A percentile compares a stretch with the other conserved stretches of the same genome.
Evolutionary conservation across 2,113 vertebrate genomes (phyloP).

Genomic region (Melanocharis versteri): DNA sequence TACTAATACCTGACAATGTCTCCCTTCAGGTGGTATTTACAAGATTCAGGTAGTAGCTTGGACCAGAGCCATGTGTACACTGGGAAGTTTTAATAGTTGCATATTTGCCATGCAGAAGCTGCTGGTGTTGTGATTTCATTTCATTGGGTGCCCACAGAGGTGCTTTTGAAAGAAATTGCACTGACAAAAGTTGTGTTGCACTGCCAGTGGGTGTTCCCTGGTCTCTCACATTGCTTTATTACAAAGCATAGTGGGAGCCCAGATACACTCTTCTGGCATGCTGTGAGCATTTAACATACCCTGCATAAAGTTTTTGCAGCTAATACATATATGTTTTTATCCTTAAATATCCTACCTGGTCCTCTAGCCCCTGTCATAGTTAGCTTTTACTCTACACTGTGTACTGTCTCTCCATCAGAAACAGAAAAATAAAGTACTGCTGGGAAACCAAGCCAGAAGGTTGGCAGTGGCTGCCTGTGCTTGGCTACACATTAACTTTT

Average conservation of each 20-base stretch:
- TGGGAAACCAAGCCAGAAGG: neutral
- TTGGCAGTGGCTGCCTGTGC: neutral
- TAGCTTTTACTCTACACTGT: neutral
- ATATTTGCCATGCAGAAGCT: neutral
- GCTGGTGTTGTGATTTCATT: neutral
- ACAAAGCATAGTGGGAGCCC: neutral
- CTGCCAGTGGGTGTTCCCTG: neutral
- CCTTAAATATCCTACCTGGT: neutral
- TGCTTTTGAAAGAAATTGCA: neutral
- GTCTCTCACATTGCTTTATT: neutral
- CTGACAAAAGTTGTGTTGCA: neutral
- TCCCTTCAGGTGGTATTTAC: neutral
- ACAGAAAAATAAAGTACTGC: neutral
- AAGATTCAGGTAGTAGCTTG: neutral
- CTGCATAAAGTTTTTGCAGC: neutral
- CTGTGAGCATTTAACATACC: neutral
- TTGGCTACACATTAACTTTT: neutral
- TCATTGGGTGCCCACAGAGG: accelerated
- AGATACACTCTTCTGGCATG: neutral
- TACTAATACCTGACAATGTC: neutral
- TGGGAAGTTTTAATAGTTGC: neutral
- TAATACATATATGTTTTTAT: neutral
- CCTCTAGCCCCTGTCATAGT: neutral
- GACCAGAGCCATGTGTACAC: accelerated
- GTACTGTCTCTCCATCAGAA: neutral